Percentiles rank a stretch among this genome's conserved stretches.
Evolutionary conservation across 2,888 invertebrate genomes (phyloP).

Genomic region (Anorthoa munda): DNA sequence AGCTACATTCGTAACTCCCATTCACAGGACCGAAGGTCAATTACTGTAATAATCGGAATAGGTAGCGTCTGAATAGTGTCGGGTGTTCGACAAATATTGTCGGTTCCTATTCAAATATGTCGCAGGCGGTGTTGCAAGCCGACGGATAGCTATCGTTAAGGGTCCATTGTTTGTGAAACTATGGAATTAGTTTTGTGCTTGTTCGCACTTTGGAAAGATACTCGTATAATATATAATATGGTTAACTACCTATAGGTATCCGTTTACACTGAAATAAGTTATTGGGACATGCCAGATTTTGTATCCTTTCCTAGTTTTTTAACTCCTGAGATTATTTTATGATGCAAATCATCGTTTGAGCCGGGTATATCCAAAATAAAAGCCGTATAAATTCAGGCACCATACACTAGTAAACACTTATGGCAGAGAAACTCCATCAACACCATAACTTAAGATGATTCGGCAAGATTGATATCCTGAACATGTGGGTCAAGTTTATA

Average conservation of each 20-base stretch:
- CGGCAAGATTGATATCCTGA: constrained; percentile 33
- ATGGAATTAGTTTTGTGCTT: constrained; percentile 16
- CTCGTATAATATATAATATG: too few relatives aligned
- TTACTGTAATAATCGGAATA: constrained; percentile 63
- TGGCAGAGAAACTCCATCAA: neutral
- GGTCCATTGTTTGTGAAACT: constrained; percentile 10
- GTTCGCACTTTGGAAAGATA: constrained; percentile 6
- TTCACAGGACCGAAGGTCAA: constrained; percentile 58
- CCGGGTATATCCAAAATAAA: neutral
- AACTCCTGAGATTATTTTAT: too few relatives aligned
- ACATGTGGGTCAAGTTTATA: constrained; percentile 48
- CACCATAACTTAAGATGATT: constrained; percentile 36
- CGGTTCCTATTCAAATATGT: constrained; percentile 52
- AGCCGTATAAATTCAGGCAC: too few relatives aligned
- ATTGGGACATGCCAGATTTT: too few relatives aligned
- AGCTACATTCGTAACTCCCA: constrained; percentile 52
- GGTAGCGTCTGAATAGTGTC: constrained; percentile 46
- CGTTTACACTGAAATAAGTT: too few relatives aligned
- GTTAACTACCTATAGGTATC: too few relatives aligned
- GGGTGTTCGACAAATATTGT: constrained; percentile 53
- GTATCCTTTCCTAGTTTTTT: too few relatives aligned
- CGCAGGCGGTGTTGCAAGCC: constrained; percentile 13
- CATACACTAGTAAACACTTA: neutral
- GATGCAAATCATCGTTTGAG: too few relatives aligned
- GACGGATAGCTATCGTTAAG: neutral